Conservation (phyloP, 2,797 vertebrate species). For the Paedocypris micromegethes region DNA sequence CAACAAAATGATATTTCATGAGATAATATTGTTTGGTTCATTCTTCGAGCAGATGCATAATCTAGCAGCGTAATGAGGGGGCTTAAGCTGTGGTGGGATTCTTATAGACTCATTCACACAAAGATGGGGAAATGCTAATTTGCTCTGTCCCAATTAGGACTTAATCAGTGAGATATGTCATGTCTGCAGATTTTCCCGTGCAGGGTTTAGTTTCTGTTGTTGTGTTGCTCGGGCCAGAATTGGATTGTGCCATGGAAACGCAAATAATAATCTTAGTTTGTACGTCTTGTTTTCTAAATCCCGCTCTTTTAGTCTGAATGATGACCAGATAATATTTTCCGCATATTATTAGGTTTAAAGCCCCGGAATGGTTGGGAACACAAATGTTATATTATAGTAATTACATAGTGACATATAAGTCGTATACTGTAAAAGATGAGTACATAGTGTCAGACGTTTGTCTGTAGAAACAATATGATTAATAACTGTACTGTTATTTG, state of each 20-base stretch:
- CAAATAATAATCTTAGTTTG: constrained; percentile 1
- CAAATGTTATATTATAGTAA: too few relatives aligned
- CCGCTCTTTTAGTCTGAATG: not conserved
- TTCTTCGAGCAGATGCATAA: constrained; percentile 30
- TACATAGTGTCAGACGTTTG: too few relatives aligned
- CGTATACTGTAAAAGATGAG: too few relatives aligned
- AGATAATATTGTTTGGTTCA: constrained; percentile 53
- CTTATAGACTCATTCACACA: constrained; percentile 10
- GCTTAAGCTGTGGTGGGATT: constrained; percentile 25
- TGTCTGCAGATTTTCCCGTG: constrained; percentile 34
- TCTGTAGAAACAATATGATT: too few relatives aligned
- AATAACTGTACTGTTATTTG: too few relatives aligned
- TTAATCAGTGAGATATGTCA: constrained; percentile 31
- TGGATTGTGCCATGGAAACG: constrained; percentile 3
- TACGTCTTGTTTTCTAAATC: constrained; percentile 7
- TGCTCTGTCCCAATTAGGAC: constrained; percentile 43
- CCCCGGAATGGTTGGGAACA: too few relatives aligned
- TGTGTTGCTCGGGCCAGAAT: constrained; percentile 1
- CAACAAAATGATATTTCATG: constrained; percentile 59
- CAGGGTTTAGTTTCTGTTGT: not conserved
- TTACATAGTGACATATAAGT: too few relatives aligned
- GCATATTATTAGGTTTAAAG: too few relatives aligned
- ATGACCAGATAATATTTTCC: too few relatives aligned
- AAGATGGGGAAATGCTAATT: constrained; percentile 36
- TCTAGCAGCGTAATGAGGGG: constrained; percentile 44